Evolutionary conservation across 1,140 invertebrate genomes (phyloP).

Genomic region (Platyura marginata): DNA sequence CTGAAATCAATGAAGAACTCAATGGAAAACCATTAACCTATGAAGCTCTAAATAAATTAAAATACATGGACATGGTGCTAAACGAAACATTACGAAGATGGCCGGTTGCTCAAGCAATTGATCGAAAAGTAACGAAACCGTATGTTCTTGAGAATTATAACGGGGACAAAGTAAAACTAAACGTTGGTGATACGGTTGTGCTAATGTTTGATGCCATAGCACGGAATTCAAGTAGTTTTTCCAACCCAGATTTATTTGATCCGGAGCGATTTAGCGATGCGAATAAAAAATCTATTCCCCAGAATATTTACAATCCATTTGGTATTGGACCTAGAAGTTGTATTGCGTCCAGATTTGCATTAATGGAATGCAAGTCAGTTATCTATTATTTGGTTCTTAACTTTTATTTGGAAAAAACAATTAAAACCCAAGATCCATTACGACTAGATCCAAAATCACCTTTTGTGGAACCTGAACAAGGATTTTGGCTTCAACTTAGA

Average conservation of each 20-base stretch:
- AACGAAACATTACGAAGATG: slow-evolving; percentile 32
- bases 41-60: slow-evolving; percentile 12
- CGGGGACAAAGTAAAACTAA: slow-evolving; percentile 6
- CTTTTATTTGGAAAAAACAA: too few relatives aligned
- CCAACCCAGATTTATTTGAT: slow-evolving; percentile 29
- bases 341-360: too few relatives aligned
- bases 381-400: too few relatives aligned
- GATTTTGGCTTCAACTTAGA: too few relatives aligned
- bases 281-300: slow-evolving; percentile 15
- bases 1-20: slow-evolving; percentile 6
- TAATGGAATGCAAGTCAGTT: too few relatives aligned
- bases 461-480: too few relatives aligned
- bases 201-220: slow-evolving; percentile 26
- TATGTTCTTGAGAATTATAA: slow-evolving; percentile 8
- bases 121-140: slow-evolving; percentile 23
- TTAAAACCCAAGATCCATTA: too few relatives aligned
- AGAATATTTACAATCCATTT: slow-evolving; percentile 20
- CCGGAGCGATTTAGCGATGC: slow-evolving; percentile 32
- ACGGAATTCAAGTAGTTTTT: slow-evolving; percentile 28
- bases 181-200: slow-evolving; percentile 9
- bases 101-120: slow-evolving; percentile 27
- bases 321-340: too few relatives aligned
- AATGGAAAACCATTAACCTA: slow-evolving; percentile 8
- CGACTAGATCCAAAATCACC: too few relatives aligned
- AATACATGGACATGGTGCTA: too few relatives aligned